A percentile compares a stretch with the other conserved stretches of the same genome.
phyloP scores from a whole-genome alignment of 2,888 invertebrate genomes.

The Euproctis similis region DNA sequence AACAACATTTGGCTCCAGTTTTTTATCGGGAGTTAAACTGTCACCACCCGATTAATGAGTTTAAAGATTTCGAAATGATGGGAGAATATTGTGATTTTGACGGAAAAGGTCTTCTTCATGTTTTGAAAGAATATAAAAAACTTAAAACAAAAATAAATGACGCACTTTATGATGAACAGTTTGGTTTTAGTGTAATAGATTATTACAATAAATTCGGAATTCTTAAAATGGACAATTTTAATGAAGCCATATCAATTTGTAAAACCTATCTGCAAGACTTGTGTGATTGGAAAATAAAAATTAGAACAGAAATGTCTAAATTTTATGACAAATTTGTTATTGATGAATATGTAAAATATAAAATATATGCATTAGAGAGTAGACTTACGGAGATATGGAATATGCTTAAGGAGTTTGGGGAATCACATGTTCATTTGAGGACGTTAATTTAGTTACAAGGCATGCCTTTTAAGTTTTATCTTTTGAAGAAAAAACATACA shows the following conservation, averaged over 20 bases:
- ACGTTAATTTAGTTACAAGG: too few relatives aligned
- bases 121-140: constrained; percentile 16
- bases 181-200: constrained; percentile 14
- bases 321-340: constrained; percentile 32
- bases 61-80: constrained; percentile 16
- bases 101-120: constrained; percentile 10
- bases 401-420: constrained; percentile 15
- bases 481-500: too few relatives aligned
- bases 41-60: constrained; percentile 4
- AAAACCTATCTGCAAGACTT: constrained; percentile 19
- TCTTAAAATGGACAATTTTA: constrained; percentile 19
- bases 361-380: constrained; percentile 17
- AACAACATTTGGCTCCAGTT: constrained; percentile 22
- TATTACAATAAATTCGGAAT: constrained; percentile 27
- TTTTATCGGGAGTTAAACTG: constrained; percentile 26
- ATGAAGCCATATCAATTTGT: constrained; percentile 9
- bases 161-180: constrained; percentile 11
- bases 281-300: constrained; percentile 12
- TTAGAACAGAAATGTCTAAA: constrained; percentile 16
- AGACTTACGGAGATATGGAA: constrained; percentile 14
- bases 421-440: constrained; percentile 18
- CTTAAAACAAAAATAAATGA: constrained; percentile 17
- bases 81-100: constrained; percentile 29
- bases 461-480: too few relatives aligned
- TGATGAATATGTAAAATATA: constrained; percentile 32